Evolutionary conservation across 2,888 invertebrate genomes (phyloP).

Genomic region (Watsonalla binaria): DNA sequence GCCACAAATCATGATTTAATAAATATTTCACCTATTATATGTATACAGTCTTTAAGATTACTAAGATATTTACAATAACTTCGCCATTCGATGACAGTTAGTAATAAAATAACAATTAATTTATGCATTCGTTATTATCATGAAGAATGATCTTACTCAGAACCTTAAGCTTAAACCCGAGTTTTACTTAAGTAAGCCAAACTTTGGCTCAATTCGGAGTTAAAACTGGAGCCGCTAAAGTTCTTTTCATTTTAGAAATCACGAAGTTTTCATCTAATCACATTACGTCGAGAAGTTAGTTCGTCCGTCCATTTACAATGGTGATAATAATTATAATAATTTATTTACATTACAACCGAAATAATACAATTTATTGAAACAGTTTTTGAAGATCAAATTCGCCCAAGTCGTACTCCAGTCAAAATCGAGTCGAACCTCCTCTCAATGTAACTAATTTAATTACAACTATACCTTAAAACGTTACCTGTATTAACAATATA

Average conservation of each 20-base stretch:
- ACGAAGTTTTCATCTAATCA: neutral
- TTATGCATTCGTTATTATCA: constrained; percentile 1
- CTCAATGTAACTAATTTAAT: constrained; percentile 8
- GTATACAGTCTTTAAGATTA: constrained; percentile 73
- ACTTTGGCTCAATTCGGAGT: neutral
- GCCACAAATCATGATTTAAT: constrained; percentile 24
- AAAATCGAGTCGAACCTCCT: neutral
- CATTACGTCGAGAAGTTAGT: constrained; percentile 2
- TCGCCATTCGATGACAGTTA: constrained; percentile 59
- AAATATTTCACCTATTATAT: constrained; percentile 31
- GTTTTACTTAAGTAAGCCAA: neutral
- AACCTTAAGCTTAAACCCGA: neutral
- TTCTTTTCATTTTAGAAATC: neutral
- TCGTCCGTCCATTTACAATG: constrained; percentile 14
- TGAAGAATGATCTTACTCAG: neutral
- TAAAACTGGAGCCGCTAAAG: neutral
- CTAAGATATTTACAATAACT: constrained; percentile 67
- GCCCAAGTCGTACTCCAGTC: neutral
- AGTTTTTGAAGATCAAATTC: neutral
- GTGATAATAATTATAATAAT: constrained; percentile 6
- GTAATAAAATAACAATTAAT: constrained; percentile 24
- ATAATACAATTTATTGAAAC: neutral
- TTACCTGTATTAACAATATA: constrained; percentile 39
- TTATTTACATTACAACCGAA: constrained; percentile 1
- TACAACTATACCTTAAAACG: constrained; percentile 36